A percentile compares a stretch with the other conserved stretches of the same genome.
These are phyloP conservation scores for Rhinoptilus africanus DNA, from an alignment of 2,113 vertebrate genomes.

Conservation along the genomic window DNA sequence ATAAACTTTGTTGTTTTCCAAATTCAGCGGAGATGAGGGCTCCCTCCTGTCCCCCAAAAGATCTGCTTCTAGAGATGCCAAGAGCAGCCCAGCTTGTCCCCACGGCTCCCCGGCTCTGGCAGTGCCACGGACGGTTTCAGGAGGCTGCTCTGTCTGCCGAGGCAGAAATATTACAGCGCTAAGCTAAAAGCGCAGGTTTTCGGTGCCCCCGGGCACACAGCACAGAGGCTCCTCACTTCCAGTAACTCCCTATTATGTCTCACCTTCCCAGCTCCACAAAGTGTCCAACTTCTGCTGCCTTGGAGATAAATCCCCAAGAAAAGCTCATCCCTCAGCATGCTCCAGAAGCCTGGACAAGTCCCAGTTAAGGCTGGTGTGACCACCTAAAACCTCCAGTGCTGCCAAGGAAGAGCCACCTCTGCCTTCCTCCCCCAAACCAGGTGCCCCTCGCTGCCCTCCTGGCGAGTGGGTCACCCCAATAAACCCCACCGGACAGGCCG, in stretches of 20 bases:
- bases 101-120: fast-evolving
- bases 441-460: background rate
- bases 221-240: background rate
- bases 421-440: background rate
- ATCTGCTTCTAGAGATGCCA: fast-evolving
- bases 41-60: background rate
- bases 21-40: fast-evolving
- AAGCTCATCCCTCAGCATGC: background rate
- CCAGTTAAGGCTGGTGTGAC: background rate
- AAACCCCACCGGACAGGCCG: fast-evolving
- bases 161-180: background rate
- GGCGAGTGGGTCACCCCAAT: fast-evolving
- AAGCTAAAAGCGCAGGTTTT: background rate
- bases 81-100: background rate
- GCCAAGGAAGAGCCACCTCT: background rate
- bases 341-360: background rate
- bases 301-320: background rate
- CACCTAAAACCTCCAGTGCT: background rate
- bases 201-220: background rate
- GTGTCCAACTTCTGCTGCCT: background rate
- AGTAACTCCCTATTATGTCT: background rate
- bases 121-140: fast-evolving
- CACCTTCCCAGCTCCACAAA: background rate
- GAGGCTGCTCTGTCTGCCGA: background rate
- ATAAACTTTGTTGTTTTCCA: fast-evolving